phyloP scores from a whole-genome alignment of 2,797 vertebrate genomes.

The Strix occidentalis region DNA sequence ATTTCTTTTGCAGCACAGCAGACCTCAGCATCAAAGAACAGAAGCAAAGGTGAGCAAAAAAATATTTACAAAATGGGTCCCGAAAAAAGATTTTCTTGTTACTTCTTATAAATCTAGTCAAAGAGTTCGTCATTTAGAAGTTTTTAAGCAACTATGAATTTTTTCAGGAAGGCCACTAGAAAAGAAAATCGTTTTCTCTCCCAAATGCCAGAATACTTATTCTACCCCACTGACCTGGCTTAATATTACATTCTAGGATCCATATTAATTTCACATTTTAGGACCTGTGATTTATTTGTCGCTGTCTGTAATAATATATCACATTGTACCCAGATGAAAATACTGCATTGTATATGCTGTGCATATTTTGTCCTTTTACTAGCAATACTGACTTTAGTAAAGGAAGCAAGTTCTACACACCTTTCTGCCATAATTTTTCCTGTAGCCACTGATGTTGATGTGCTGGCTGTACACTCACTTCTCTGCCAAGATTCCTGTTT shows the following conservation, averaged over 20 bases:
- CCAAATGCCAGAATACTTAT: background rate
- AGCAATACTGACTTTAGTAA: background rate
- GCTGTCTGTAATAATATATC: background rate
- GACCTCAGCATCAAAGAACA: background rate
- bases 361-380: background rate
- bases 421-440: background rate
- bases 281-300: background rate
- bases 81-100: background rate
- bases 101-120: background rate
- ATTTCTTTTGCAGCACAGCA: background rate
- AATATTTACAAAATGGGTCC: background rate
- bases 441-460: background rate
- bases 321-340: background rate
- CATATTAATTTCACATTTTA: background rate
- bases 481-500: background rate
- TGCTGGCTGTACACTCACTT: background rate
- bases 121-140: rapidly evolving
- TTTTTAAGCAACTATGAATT: background rate
- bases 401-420: background rate
- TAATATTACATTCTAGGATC: background rate
- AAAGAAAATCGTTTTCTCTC: background rate
- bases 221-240: background rate
- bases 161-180: background rate
- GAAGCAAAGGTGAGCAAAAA: background rate
- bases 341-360: background rate